These are phyloP conservation scores for Petrophora chlorosata DNA, from an alignment of 2,888 invertebrate species.

Conservation along the genomic window DNA sequence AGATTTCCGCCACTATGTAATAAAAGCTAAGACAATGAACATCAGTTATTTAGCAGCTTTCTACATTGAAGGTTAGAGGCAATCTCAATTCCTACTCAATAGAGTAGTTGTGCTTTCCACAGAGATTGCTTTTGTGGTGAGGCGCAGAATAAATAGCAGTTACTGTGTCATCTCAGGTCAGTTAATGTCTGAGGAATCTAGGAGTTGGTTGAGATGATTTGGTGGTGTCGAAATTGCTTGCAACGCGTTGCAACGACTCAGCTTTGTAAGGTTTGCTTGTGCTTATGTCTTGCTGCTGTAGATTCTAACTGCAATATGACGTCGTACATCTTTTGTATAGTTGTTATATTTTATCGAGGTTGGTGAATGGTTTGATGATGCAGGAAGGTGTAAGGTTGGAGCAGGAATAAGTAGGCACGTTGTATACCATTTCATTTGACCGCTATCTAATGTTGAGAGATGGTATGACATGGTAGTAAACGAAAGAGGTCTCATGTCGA, in stretches of 20 bases:
- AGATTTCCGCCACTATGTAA: slow-evolving; percentile 19
- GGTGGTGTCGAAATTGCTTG: slow-evolving; percentile 24
- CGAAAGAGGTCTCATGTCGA: too few species aligned
- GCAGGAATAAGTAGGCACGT: too few species aligned
- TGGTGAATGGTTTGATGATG: too few species aligned
- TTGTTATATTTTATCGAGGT: background rate
- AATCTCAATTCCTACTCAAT: slow-evolving; percentile 10
- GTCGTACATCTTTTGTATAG: background rate
- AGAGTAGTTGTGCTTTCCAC: slow-evolving; percentile 28
- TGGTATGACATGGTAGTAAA: too few species aligned
- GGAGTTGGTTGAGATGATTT: slow-evolving; percentile 12
- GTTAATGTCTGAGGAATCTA: slow-evolving; percentile 21
- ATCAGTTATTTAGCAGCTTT: slow-evolving; percentile 13
- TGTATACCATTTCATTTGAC: too few species aligned
- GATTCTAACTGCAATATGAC: too few species aligned
- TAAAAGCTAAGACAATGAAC: slow-evolving; percentile 19
- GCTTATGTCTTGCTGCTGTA: background rate
- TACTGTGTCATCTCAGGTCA: slow-evolving; percentile 34
- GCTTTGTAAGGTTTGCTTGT: slow-evolving; percentile 14
- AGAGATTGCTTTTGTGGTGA: slow-evolving; percentile 36
- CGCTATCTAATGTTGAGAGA: too few species aligned
- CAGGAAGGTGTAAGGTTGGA: too few species aligned
- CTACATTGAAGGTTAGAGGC: slow-evolving; percentile 7
- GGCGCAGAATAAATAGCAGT: too few species aligned
- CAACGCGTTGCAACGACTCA: slow-evolving; percentile 6